Base-by-base conservation (phyloP, 2,797 vertebrate species). In the Falco naumanni region DNA sequence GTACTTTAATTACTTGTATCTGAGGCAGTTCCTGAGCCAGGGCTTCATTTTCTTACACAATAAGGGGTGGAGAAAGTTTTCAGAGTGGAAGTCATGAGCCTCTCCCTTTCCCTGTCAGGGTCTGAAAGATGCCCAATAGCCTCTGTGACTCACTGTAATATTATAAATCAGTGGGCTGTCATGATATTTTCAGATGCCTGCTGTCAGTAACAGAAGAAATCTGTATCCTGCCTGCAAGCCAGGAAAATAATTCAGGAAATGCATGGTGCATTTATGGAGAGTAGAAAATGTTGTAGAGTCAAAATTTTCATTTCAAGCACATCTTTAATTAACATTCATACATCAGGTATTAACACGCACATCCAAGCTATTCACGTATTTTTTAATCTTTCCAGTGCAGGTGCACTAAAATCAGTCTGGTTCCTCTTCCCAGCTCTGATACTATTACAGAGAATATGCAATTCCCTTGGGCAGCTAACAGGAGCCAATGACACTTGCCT, bases 171-270 rank as follows among this genome's bases (percentile, higher is more conserved):
- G 26, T 86, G 57, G 13, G 37, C 31, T 94, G 74, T 74, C 39
- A 24, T 59, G 48, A 59, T 48, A 85, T 92, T 90, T 93, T 94
- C 92, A 95, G 71, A 77, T n/a, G 43, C 28, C 43, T 93, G 75
- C 80, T 90, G 68, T 80, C 82, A 89, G 48, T 74, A 92, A 26
- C 47, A 77, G 51, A 90, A 88, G 66, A 81, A 88, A 78, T 83
- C 60, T 81, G 59, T 81, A 92, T 80, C 78, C 84, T 96, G 87
- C 80, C 63, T 75, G 48, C 22, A 74, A 95, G 89, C 61, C 89
- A 90, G 76, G 60, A 88, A 70, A 93, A 87, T 75, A 76, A 87
- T 57, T 94, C 75, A 93, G 91, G 91, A 97, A 96, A 84, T 84
- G 11, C 80, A 70, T n/a, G 16, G 13, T 84, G 41, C 9, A 21